phyloP scores from a whole-genome alignment of 2,888 invertebrate species.

The Kuschelorhynchus macadamiae region DNA sequence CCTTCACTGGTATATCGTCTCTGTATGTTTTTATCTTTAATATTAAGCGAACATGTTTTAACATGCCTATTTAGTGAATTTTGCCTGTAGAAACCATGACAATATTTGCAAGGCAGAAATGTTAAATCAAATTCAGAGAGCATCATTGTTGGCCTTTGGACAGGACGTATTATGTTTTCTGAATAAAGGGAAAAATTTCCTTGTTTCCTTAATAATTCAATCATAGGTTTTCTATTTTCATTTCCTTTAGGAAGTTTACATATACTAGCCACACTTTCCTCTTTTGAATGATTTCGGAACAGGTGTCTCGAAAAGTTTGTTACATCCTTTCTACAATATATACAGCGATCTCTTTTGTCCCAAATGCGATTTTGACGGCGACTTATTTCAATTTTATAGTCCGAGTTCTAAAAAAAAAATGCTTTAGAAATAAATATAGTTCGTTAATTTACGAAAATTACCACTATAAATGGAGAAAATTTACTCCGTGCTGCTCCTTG shows the following conservation, averaged over 20 bases:
- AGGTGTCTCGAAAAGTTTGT: conserved; percentile 54
- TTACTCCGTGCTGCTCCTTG: too few species aligned
- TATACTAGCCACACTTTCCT: conserved; percentile 48
- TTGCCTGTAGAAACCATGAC: conserved; percentile 51
- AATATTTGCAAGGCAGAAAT: conserved; percentile 51
- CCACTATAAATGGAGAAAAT: too few species aligned
- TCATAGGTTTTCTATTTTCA: conserved; percentile 41
- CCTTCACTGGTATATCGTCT: conserved; percentile 47
- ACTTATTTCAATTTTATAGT: conserved; percentile 30
- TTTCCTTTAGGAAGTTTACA: conserved; percentile 42
- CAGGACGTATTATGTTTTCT: conserved; percentile 50
- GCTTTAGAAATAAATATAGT: too few species aligned
- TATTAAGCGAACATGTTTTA: conserved; percentile 44
- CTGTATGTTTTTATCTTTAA: conserved; percentile 6
- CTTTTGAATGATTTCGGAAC: conserved; percentile 47
- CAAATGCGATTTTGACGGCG: conserved; percentile 45
- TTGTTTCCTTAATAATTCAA: conserved; percentile 47
- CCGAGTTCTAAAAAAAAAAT: too few species aligned
- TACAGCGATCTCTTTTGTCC: conserved; percentile 53
- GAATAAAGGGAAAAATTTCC: conserved; percentile 47
- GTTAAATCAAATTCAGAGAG: not conserved
- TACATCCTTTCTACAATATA: conserved; percentile 47
- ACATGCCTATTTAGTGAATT: conserved; percentile 41
- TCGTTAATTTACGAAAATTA: too few species aligned
- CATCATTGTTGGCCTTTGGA: conserved; percentile 46